These are phyloP conservation scores for Adela reaumurella DNA, from an alignment of 2,888 invertebrate genomes.

Conservation along the genomic window DNA sequence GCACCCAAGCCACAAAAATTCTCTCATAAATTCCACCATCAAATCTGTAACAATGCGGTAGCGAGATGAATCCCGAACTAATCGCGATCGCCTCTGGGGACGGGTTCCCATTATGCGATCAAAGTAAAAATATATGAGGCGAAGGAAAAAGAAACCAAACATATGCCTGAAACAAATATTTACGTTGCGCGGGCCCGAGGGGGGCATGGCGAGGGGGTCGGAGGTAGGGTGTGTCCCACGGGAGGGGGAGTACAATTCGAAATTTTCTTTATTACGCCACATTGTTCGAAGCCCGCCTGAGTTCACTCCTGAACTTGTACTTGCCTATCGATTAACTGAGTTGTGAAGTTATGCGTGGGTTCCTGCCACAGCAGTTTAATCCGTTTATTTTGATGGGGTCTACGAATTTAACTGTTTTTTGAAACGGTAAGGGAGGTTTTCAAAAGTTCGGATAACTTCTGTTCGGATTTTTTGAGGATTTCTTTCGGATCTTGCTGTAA, in stretches of 20 bases:
- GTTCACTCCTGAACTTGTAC: not conserved
- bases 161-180: conserved; percentile 50
- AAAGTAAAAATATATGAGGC: conserved; percentile 55
- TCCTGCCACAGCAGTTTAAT: too few relatives aligned
- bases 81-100: conserved; percentile 37
- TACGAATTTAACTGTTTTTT: too few relatives aligned
- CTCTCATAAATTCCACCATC: too few relatives aligned
- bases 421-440: too few relatives aligned
- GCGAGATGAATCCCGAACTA: conserved; percentile 47
- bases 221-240: not conserved
- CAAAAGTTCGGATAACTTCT: too few relatives aligned
- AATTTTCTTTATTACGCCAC: conserved; percentile 33
- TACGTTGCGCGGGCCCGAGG: conserved; percentile 14
- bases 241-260: not conserved
- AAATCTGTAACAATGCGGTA: conserved; percentile 2
- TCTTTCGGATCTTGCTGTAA: too few relatives aligned
- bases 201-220: not conserved
- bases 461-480: too few relatives aligned
- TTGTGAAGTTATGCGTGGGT: not conserved
- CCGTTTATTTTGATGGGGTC: too few relatives aligned
- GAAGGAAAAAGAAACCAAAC: conserved; percentile 53
- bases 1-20: too few relatives aligned
- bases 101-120: conserved; percentile 35
- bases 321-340: not conserved
- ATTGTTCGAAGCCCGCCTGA: conserved; percentile 27